Base-by-base conservation (phyloP, 2,113 vertebrate genomes). In the Marmota flaviventris region DNA sequence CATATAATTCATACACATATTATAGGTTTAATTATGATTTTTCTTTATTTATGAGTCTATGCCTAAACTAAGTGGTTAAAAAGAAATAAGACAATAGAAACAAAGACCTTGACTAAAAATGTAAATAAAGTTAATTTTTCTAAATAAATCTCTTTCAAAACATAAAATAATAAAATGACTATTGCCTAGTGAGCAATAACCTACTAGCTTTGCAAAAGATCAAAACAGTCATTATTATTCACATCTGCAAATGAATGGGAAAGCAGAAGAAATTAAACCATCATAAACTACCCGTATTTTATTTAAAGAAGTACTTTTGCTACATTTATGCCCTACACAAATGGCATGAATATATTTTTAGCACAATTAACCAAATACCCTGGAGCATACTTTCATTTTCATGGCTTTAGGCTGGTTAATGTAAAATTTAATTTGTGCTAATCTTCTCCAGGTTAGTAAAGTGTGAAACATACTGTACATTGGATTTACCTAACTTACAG, bases 391-490 rank as follows among this genome's bases (percentile, higher is more conserved):
- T 95, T 97, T 89, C 73, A 83, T 93, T 85, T 93, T 97, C 77
- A 86, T 95, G 96, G 78, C 88, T 94, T 94, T 85, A 89, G 93
- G 96, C 2, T 61, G 93, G 95, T 97, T 98, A 97, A 97, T 76
- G 96, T 76, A 93, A 97, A 98, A 97, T 97, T 98, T 98, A 98
- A 98, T 98, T 98, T 96, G 94, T 67, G 34, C 37, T 97, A 97
- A 97, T 39, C 91, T 96, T 92, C 81, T 97, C n/a, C 97, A 95
- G 95, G 92, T 96, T 42, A 4, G 67, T 97, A 93, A 97, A 97
- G 97, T 95, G 97, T 96, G 97, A 98, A 98, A 92, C 81, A 84
- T 70, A 93, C 76, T 96, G 65, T 89, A 97, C 56, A 48, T 4
- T 69, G 76, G 24, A 97, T 97, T 93, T 98, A 93, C 53, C 48